phyloP scores from a whole-genome alignment of 53 echinoderm and acorn worm genomes.

The Glandiceps talaboti region DNA sequence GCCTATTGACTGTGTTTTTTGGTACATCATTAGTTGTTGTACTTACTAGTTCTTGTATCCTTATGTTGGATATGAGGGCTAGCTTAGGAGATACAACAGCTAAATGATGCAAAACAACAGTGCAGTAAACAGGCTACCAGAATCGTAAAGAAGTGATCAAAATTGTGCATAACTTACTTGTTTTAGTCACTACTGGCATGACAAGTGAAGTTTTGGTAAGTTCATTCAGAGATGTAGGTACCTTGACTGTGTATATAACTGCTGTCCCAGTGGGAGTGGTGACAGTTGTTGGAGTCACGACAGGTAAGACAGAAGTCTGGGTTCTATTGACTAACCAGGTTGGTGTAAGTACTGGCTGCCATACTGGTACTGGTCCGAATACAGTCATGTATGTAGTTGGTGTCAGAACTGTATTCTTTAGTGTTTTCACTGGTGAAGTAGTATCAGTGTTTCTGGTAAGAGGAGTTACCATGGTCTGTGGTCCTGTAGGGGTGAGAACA shows the following conservation, averaged over 20 bases:
- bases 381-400: neutral
- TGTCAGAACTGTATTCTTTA: neutral
- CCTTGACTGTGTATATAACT: neutral
- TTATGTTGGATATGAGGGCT: no score
- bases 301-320: neutral
- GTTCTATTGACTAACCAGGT: neutral
- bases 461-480: neutral
- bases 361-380: neutral
- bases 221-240: neutral
- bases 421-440: neutral
- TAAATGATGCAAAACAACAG: no score
- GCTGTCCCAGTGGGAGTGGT: neutral
- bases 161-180: no score
- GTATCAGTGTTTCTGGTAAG: neutral
- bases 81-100: no score
- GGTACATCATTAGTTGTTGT: no score
- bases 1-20: no score
- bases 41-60: no score
- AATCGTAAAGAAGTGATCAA: no score
- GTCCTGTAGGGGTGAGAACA: neutral
- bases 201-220: neutral
- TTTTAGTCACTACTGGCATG: neutral
- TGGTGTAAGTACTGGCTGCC: neutral
- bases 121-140: no score
- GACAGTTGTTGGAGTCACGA: neutral